Evolutionary conservation across 2,888 invertebrate genomes (phyloP), one percentile per base, ranked within the genome.

Genomic region (Chymomyza fuscimana): DNA sequence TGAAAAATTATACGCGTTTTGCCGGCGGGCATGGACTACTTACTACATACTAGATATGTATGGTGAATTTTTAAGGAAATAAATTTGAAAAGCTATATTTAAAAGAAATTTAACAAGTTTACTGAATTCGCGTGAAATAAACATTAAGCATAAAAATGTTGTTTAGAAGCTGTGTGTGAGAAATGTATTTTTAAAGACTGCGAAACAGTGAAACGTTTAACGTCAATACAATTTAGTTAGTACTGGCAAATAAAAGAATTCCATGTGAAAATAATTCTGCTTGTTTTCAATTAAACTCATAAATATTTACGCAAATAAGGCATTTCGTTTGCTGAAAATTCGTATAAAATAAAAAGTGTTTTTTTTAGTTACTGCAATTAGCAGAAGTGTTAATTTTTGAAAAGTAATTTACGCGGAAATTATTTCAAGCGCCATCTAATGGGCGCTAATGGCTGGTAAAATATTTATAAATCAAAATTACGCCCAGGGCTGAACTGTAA

Each of bases 231-330:
- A 40, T 3, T 40, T 40, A 46, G 12, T 40, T 40, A 46, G 12
- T 46, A 46, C 12, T 12, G 4, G 40, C 10, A 40, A 40, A 40
- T 10, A 5, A 40, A 46, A 12, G 40, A 46, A 15, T 46, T 46
- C 4, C 40, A 12, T 12, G 40, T 12, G 40, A 46, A 46, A 12
- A 46, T 4, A 46, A 46, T 10, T 10, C 40, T 10, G 40, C 4
- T n/a, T 67, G 56, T 51, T 46, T 67, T 51, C 51, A 70, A 73
- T 46, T 58, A 12, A 63, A 56, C 58, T 58, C 36, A 71, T 66
- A 78, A 81, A 78, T 78, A 81, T 81, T 72, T 74, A 78, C 65
- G 54, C 54, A 67, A 54, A 64, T 65, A 54, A 29, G 29, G 10
- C 19, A 25, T 25, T 25, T 25, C 4, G 25, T 25, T 25, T 25